Base-by-base conservation (phyloP, 2,888 invertebrate species). In the Kryphioiulus occultus region DNA sequence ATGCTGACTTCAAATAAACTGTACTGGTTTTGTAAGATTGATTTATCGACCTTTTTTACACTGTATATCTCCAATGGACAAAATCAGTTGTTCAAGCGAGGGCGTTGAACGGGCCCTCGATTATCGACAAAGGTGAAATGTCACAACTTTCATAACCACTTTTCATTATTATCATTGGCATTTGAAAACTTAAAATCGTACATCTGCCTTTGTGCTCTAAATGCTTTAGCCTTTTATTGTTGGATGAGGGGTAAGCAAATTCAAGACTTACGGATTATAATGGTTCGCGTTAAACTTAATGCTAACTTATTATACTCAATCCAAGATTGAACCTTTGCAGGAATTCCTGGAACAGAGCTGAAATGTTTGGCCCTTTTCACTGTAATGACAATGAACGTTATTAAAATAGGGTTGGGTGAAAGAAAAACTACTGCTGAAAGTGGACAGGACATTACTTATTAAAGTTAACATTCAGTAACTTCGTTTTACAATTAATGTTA, bases 71-170 rank as follows among this genome's bases (percentile, higher is more conserved):
- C 5, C 39, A 39, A 39, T 39, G 39, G 39, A 39, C 39, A 39
- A 39, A 39, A 39, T 39, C 5, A 5, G 39, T 3, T 39, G 3
- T 39, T 39, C 39, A 39, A 9, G 39, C 39, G 39, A 39, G 39
- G 39, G 39, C 68, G 68, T 68, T 68, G 68, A 68, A 68, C 68
- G 68, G 26, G 26, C 68, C 68, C 26, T 22, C 15, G 26, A 68
- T 68, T 68, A 68, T 68, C n/a, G 26, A 26, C 22, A 68, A 26
- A 26, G 68, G 68, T 68, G 68, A 68, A 68, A 68, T 68, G 68
- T 68, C 68, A 68, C 26, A 26, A 68, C 68, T 68, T 68, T 68
- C 68, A 68, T 68, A 68, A 68, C 68, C 26, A 26, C 68, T 68
- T 68, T 68, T 68, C 26, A 68, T 68, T 68, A 26, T 68, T 68